phyloP scores from a whole-genome alignment of 2,797 vertebrate species.

The Xenops minutus region DNA sequence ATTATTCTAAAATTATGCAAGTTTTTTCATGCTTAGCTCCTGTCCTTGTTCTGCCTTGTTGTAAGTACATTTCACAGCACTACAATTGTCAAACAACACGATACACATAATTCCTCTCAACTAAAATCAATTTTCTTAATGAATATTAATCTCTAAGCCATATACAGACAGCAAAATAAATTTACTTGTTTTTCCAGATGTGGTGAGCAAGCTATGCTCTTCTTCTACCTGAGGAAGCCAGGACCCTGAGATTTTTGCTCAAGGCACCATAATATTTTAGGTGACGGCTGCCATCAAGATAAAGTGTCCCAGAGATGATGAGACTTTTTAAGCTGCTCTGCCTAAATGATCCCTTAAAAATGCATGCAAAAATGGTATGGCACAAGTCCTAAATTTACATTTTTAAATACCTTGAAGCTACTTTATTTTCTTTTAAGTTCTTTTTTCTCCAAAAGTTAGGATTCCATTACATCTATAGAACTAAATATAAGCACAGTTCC shows the following conservation, averaged over 20 bases:
- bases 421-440: neutral
- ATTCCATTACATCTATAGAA: neutral
- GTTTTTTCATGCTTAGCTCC: neutral
- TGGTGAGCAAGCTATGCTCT: neutral
- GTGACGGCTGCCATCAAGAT: neutral
- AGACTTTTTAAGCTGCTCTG: neutral
- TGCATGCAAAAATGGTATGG: neutral
- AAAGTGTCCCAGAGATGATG: neutral
- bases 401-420: neutral
- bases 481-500: neutral
- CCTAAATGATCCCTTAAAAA: conserved; percentile 14
- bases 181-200: neutral
- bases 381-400: neutral
- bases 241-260: neutral
- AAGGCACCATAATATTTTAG: neutral
- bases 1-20: neutral
- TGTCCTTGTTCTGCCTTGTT: fast-evolving
- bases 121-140: neutral
- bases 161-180: neutral
- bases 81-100: neutral
- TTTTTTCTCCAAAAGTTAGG: neutral
- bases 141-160: neutral
- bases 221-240: neutral
- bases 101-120: neutral
- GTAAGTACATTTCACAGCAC: neutral